Percentiles rank a stretch among this genome's conserved stretches.
These are phyloP conservation scores for Australoheros facetus DNA, from an alignment of 2,797 vertebrate species.

Conservation along the genomic window DNA sequence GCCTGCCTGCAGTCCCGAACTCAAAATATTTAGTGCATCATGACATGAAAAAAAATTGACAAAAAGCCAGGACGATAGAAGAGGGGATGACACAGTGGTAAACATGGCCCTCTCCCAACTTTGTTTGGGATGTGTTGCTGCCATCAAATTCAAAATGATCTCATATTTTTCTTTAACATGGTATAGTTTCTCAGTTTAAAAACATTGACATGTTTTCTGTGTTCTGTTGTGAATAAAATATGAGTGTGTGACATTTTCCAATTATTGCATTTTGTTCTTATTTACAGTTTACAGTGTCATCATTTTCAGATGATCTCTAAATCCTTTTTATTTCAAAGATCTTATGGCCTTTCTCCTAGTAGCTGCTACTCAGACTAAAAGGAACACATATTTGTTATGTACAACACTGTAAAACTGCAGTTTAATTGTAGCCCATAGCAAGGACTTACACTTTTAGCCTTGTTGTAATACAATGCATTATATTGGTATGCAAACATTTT, in stretches of 20 bases:
- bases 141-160: background rate
- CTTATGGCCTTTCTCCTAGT: too few species aligned
- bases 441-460: background rate
- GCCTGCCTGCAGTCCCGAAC: background rate
- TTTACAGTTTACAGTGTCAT: too few species aligned
- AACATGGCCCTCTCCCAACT: background rate
- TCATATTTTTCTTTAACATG: background rate
- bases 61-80: background rate
- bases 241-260: too few species aligned
- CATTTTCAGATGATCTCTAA: too few species aligned
- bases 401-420: background rate
- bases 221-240: background rate
- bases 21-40: background rate
- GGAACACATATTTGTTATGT: background rate
- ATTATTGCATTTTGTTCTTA: too few species aligned
- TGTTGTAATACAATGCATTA: conserved; percentile 15
- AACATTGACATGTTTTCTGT: too few species aligned
- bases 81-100: too few species aligned
- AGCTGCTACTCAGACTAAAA: background rate
- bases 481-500: conserved; percentile 46
- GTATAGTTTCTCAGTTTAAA: background rate
- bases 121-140: background rate
- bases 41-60: background rate
- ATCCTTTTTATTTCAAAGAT: too few species aligned
- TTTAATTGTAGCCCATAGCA: background rate